Base-by-base conservation (phyloP, 2,797 vertebrate species). In the Echiichthys vipera region DNA sequence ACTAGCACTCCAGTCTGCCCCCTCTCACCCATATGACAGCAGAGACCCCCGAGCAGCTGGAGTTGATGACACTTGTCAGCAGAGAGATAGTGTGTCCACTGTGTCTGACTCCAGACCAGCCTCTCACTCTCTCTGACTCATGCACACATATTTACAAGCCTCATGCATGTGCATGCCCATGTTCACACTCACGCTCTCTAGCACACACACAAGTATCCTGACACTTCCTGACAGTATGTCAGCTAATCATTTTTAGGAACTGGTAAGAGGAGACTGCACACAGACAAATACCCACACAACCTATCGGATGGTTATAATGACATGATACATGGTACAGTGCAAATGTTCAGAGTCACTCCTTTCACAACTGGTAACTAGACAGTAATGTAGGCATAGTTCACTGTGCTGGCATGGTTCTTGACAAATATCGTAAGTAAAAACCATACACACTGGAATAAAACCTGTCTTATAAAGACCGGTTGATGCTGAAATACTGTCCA, bases 31-130 rank as follows among this genome's bases (percentile, higher is more conserved):
- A 4, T 29, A 58, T 42, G 65, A 90, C 88, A 86, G 84, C 75
- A 83, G 76, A 84, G 71, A 79, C 80, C 81, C 90, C 71, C 74
- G 36, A 86, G 89, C 86, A 92, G 84, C 85, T 89, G 74, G 50
- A 81, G 82, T 43, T 81, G 78, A 88, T 79, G 90, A 91, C 83
- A 87, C 88, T 91, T 94, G 93, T 92, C 93, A 92, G 85, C 76
- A 39, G 80, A 24, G 71, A 72, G 87, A 87, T 89, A 30, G 25
- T 32, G 40, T 88, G 57, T 85, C 89, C 79, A 37, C 36, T 25
- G 25, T 83, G 63, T 85, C 85, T 65, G 87, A 85, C 77, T 88
- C 40, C 74, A 56, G 54, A 78, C 30, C 53, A 77, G 80, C 49
- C 40, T 74, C 75, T 65, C 40, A 73, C 75, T 65, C 59, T 66